Percentiles rank a stretch among this genome's conserved stretches.
These are phyloP conservation scores for Mimachlamys varia DNA, from an alignment of 2,888 invertebrate genomes.

Conservation along the genomic window DNA sequence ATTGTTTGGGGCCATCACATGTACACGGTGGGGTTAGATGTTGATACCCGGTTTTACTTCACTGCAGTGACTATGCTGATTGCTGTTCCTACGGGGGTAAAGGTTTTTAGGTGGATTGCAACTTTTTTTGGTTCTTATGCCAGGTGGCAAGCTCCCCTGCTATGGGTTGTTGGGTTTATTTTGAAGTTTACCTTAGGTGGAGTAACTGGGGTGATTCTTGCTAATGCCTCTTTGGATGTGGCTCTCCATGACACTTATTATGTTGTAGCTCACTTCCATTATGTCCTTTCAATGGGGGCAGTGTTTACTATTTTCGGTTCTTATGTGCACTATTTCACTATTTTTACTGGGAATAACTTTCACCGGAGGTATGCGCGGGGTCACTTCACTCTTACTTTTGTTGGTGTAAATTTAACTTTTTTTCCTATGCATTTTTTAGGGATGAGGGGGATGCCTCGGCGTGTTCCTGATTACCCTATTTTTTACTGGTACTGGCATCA, in stretches of 20 bases:
- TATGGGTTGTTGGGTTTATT: slow-evolving; percentile 90
- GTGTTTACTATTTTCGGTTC: slow-evolving; percentile 90
- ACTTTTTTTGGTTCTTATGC: slow-evolving; percentile 86
- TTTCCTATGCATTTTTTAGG: slow-evolving; percentile 92
- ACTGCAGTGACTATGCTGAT: slow-evolving; percentile 93
- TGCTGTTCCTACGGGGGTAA: slow-evolving; percentile 93
- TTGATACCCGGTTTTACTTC: slow-evolving; percentile 92
- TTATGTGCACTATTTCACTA: slow-evolving; percentile 88
- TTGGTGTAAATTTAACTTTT: slow-evolving; percentile 90
- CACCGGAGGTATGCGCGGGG: slow-evolving; percentile 86
- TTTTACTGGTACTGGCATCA: slow-evolving; percentile 79
- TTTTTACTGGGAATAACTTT: slow-evolving; percentile 86
- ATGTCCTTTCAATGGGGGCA: slow-evolving; percentile 91
- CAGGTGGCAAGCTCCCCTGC: slow-evolving; percentile 84
- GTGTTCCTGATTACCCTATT: slow-evolving; percentile 89
- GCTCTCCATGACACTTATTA: slow-evolving; percentile 92
- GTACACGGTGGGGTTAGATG: slow-evolving; percentile 92
- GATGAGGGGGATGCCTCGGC: slow-evolving; percentile 88
- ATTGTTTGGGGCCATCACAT: slow-evolving; percentile 93
- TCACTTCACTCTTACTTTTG: slow-evolving; percentile 88
- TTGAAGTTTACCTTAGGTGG: slow-evolving; percentile 91
- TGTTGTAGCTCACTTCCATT: slow-evolving; percentile 92
- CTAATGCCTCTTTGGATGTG: slow-evolving; percentile 91
- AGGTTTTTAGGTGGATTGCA: slow-evolving; percentile 89
- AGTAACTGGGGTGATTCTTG: slow-evolving; percentile 78